Evolutionary conservation across 2,113 vertebrate species (phyloP).

Genomic region (Nothocercus nigrocapillus): DNA sequence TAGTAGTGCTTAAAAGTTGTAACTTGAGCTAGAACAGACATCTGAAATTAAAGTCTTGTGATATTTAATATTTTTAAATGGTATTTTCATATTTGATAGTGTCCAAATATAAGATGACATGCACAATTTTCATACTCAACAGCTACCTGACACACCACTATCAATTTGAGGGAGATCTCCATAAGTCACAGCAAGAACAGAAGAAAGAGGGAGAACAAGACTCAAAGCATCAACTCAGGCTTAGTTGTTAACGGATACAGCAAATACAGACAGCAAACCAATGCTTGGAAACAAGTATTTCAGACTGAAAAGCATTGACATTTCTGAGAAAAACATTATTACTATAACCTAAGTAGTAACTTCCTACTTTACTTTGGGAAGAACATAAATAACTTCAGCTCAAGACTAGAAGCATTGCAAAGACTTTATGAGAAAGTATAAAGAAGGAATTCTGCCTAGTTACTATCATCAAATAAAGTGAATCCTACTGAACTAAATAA

Average conservation of each 20-base stretch:
- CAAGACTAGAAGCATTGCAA: neutral
- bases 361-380: neutral
- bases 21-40: neutral
- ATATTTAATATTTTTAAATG: neutral
- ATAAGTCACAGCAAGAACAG: neutral
- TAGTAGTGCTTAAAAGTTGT: neutral
- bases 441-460: neutral
- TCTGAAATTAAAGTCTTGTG: neutral
- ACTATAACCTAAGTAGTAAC: neutral
- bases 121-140: too few relatives aligned
- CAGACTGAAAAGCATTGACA: neutral
- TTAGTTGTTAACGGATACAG: neutral
- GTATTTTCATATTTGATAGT: neutral
- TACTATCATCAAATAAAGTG: neutral
- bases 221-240: neutral
- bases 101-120: neutral
- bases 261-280: neutral
- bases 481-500: neutral
- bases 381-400: neutral
- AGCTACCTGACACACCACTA: neutral
- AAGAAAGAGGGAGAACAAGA: neutral
- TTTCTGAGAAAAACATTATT: neutral
- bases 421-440: neutral
- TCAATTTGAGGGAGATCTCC: neutral
- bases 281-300: neutral